These are phyloP conservation scores for Pollicipes pollicipes DNA, from an alignment of 1,140 invertebrate species.

Conservation along the genomic window DNA sequence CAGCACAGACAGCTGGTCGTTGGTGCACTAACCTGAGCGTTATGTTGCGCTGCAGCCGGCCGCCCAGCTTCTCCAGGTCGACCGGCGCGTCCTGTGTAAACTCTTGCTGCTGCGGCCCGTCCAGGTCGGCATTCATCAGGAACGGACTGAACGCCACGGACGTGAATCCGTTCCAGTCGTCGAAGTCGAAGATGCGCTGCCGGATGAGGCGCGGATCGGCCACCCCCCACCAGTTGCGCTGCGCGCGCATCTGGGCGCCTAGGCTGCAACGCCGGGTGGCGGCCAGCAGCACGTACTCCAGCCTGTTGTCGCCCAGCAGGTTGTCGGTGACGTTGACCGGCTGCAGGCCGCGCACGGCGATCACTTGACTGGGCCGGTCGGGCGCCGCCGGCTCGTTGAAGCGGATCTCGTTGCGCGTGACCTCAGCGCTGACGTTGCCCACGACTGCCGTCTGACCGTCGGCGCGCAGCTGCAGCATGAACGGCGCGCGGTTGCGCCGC, in stretches of 20 bases:
- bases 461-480: constrained; percentile 70
- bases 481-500: constrained; percentile 59
- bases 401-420: constrained; percentile 57
- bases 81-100: constrained; percentile 17
- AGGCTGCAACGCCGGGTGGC: constrained; percentile 74
- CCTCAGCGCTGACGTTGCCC: constrained; percentile 58
- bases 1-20: too few species aligned
- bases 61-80: constrained; percentile 56
- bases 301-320: constrained; percentile 63
- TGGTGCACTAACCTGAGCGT: constrained; percentile 37
- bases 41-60: constrained; percentile 56
- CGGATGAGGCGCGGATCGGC: constrained; percentile 48
- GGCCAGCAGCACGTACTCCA: constrained; percentile 78
- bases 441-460: constrained; percentile 87
- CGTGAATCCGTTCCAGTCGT: constrained; percentile 98
- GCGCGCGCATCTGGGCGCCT: constrained; percentile 68
- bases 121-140: constrained; percentile 33
- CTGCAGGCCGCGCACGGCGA: constrained; percentile 86
- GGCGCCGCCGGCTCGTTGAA: constrained; percentile 36
- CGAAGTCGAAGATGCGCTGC: constrained; percentile 90
- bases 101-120: not conserved
- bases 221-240: constrained; percentile 93
- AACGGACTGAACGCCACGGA: constrained; percentile 77
- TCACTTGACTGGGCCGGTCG: constrained; percentile 52
- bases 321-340: constrained; percentile 80